Evolutionary conservation across 2,888 invertebrate species (phyloP).

Genomic region (Morpho achilles): DNA sequence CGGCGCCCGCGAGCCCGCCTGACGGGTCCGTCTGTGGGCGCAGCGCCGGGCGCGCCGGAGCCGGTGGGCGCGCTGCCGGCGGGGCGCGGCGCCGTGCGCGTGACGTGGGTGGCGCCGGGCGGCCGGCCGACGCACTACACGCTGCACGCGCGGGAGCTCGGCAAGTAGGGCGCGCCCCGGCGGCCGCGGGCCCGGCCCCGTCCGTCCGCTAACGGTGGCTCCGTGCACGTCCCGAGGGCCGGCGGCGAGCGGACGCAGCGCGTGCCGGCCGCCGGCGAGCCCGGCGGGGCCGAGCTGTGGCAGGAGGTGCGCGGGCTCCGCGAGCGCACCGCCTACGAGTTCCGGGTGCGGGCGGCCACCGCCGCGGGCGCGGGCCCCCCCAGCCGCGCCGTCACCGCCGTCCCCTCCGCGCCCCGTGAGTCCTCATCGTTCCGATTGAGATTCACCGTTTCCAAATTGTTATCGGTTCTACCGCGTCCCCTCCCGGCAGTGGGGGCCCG

Average conservation of each 20-base stretch:
- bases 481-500: slow-evolving; percentile 82
- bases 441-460: too few relatives aligned
- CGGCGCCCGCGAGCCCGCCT: background rate
- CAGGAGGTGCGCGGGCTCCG: slow-evolving; percentile 83
- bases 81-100: slow-evolving; percentile 86
- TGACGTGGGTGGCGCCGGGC: slow-evolving; percentile 89
- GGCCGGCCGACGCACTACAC: slow-evolving; percentile 88
- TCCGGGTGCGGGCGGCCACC: slow-evolving; percentile 86
- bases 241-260: slow-evolving; percentile 62
- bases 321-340: slow-evolving; percentile 86
- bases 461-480: background rate
- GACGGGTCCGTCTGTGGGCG: slow-evolving; percentile 8
- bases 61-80: slow-evolving; percentile 87
- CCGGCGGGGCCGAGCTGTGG: slow-evolving; percentile 43
- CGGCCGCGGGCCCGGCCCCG: background rate
- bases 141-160: slow-evolving; percentile 85
- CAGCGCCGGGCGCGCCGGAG: slow-evolving; percentile 88
- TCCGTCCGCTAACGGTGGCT: background rate
- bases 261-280: slow-evolving; percentile 38
- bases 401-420: slow-evolving; percentile 61
- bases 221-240: slow-evolving; percentile 23
- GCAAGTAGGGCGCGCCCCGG: slow-evolving; percentile 62
- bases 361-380: slow-evolving; percentile 82
- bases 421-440: background rate
- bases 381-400: slow-evolving; percentile 79